Base-by-base conservation (phyloP, 2,113 vertebrate species). In the Ameiurus melas region DNA sequence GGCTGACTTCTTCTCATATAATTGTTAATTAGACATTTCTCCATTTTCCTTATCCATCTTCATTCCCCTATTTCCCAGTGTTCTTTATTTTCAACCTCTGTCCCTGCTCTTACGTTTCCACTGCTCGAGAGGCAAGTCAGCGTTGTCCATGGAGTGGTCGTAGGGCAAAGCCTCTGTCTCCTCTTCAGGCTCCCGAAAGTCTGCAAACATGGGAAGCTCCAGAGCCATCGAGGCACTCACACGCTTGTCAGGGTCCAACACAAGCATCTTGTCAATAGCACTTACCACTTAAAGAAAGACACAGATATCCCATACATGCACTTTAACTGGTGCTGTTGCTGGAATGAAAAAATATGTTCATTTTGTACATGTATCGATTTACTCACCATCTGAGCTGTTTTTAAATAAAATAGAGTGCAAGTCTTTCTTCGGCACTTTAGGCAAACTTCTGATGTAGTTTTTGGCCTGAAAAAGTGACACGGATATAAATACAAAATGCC, bases 361-460 rank as follows among this genome's bases (percentile, higher is more conserved):
- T 39, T 36, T 36, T 25, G 10, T 64, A 13, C 9, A 1, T 1
- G 36, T 12, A 84, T 87, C 55, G 71, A 57, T 75, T 17, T 68
- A 62, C 93, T 92, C 96, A 99, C 98, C 98, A 90, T 97, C 94
- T 88, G 96, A 95, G 92, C 95, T 97, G 0, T 95, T 93, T 2
- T 95, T 94, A 88, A 95, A 94, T 94, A 99, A 94, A 88, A 99
- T 68, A 0, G 94, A 96, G 13, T 96, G 95, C 89, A 99, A 97
- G 90, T 99, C 98, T 94, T 98, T 99, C 93, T 99, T 99, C 93
- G 97, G 96, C 62, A 97, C 89, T 91, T 97, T 97, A 3, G 96
- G 95, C n/a, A 99, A 96, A 88, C 96, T 96, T 94, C 96, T 96
- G 90, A 99, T 96, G 90, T 99, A 99, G 91, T 94, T 95, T 95